These are phyloP conservation scores for Drosophila dives DNA, from an alignment of 2,888 invertebrate species.

Conservation along the genomic window DNA sequence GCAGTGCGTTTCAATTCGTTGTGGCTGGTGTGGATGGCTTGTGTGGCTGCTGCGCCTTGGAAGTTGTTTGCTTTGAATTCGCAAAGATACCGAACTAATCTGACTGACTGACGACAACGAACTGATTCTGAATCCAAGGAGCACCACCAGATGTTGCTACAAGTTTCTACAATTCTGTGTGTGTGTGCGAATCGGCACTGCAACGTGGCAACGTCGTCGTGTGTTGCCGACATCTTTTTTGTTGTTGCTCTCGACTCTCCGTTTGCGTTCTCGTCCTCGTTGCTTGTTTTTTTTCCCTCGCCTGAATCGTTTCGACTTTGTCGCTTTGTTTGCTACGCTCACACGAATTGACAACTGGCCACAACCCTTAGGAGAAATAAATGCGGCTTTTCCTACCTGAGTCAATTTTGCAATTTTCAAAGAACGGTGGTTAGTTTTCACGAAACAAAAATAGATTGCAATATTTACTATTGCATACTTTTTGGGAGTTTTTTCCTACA, in stretches of 20 bases:
- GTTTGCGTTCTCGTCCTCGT: slow-evolving; percentile 44
- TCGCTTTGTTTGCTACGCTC: background rate
- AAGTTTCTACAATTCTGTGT: slow-evolving; percentile 52
- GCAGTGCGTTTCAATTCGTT: slow-evolving; percentile 57
- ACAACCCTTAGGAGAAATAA: slow-evolving; percentile 13
- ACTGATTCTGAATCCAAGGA: slow-evolving; percentile 80
- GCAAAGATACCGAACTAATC: slow-evolving; percentile 66
- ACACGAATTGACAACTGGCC: background rate
- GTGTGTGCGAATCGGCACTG: slow-evolving; percentile 54
- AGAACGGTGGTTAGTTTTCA: background rate
- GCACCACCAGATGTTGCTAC: slow-evolving; percentile 83
- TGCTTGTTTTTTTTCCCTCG: slow-evolving; percentile 33
- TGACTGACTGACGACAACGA: slow-evolving; percentile 82
- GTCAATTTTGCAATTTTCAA: background rate
- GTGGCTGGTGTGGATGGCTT: slow-evolving; percentile 31
- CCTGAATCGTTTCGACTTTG: slow-evolving; percentile 18
- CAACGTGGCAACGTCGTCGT: slow-evolving; percentile 68
- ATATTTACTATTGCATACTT: slow-evolving; percentile 41
- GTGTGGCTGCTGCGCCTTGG: slow-evolving; percentile 52
- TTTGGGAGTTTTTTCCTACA: slow-evolving; percentile 4
- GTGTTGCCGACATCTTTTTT: slow-evolving; percentile 48
- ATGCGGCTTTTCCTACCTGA: slow-evolving; percentile 4
- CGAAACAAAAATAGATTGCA: background rate
- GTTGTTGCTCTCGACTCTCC: slow-evolving; percentile 29
- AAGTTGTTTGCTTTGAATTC: slow-evolving; percentile 42